Evolutionary conservation across 2,113 vertebrate species (phyloP).

Genomic region (Hemicordylus capensis): DNA sequence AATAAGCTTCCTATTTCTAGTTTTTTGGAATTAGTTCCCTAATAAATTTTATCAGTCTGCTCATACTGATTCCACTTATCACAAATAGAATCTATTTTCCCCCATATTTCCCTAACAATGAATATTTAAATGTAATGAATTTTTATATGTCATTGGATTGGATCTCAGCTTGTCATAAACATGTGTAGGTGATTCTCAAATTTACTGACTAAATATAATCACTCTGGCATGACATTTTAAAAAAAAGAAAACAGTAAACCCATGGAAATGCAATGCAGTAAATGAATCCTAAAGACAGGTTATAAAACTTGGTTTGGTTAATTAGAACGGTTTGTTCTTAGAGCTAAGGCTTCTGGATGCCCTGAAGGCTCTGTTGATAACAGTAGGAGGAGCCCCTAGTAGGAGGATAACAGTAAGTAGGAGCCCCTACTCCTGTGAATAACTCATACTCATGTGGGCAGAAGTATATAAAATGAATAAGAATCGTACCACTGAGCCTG

Average conservation of each 20-base stretch:
- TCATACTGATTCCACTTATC: conserved; percentile 51
- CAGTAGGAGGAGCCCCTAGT: too few species aligned
- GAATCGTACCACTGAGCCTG: not conserved
- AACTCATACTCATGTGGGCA: not conserved
- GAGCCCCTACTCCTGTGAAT: not conserved
- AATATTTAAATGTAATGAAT: conserved; percentile 66
- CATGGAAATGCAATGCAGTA: conserved; percentile 13
- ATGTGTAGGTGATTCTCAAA: conserved; percentile 51
- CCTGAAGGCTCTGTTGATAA: conserved; percentile 10
- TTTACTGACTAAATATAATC: conserved; percentile 64
- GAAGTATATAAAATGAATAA: not conserved
- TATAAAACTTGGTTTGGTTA: conserved; percentile 8
- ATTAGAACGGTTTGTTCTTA: conserved; percentile 25
- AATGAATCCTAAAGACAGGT: conserved; percentile 29
- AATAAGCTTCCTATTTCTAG: not conserved
- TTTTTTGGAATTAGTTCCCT: conserved; percentile 31
- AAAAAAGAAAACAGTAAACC: conserved; percentile 36
- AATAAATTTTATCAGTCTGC: conserved; percentile 38
- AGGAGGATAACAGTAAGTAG: too few species aligned
- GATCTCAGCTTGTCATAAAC: conserved; percentile 51
- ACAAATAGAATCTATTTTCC: conserved; percentile 38
- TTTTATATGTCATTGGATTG: conserved; percentile 50
- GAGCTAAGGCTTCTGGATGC: not conserved
- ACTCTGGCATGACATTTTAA: conserved; percentile 34
- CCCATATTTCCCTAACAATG: conserved; percentile 47